Base-by-base conservation (phyloP, 2,888 invertebrate genomes). In the Cosmorhoe ocellata region DNA sequence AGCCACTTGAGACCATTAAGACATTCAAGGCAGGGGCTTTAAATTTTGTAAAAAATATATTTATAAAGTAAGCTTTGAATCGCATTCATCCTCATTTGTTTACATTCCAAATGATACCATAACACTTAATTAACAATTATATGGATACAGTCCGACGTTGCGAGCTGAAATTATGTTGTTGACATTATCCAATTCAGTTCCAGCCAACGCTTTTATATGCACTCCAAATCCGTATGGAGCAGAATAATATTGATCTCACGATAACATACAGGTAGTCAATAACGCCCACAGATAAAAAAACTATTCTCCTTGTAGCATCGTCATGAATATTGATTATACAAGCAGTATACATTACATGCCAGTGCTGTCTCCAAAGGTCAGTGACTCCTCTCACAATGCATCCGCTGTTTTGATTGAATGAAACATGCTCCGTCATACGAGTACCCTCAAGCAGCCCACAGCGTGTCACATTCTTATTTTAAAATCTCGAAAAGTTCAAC, bases 381-480 rank as follows among this genome's bases (percentile, higher is more conserved):
- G 37, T 71, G 78, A 67, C 79, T 60, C 58, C 51, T 47, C 48
- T 51, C 58, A 69, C 64, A 70, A 67, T 68, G 69, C 76, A 72
- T 76, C 75, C 76, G 74, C 71, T 74, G 74, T 67, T 73, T 79
- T 81, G 78, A 84, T 84, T 85, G 74, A 84, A 82, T 77, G 73
- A 81, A 76, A 77, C 71, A 69, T 71, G 71, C 62, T 59, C 66
- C 64, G 64, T 62, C 66, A 64, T 59, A 61, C 51, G 54, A 52
- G 50, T 38, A 40, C 50, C 54, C 48, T 58, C 56, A 51, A 46
- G 49, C 49, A 50, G 42, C 50, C 54, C 46, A 57, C 54, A 47
- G 48, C 52, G 50, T 62, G 57, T 57, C 61, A 64, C 58, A 67
- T 68, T 67, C 69, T 71, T 69, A 63, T 69, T 70, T 69, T 68